Base-by-base conservation (phyloP, 2,888 invertebrate genomes). In the Lissonota sp. region DNA sequence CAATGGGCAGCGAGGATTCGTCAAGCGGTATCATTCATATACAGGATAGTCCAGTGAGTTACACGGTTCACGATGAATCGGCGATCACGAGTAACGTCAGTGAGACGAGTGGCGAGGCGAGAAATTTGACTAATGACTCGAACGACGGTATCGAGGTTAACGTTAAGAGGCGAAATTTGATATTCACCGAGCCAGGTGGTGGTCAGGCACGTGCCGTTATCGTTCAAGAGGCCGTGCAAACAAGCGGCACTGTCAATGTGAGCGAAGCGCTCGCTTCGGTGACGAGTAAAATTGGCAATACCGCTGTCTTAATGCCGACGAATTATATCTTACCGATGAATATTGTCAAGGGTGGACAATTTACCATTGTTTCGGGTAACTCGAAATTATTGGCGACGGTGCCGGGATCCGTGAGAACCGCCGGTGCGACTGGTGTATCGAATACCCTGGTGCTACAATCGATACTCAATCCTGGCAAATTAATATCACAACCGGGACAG, bases 1-100 rank as follows among this genome's bases (percentile, higher is more conserved):
- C 96, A 0, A 95, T 96, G 93, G 96, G 96, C 2, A 96, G 96
- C 78, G 96, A 96, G 90, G 96, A 96, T 87, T 96, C 96, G 87
- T 96, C 96, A 8, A 96, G 96, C 86, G 96, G 96, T 0, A 94
- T 91, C 0, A 89, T 88, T 0, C 92, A 90, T 6, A 86, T 92
- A 1, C 93, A 93, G 70, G 93, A 92, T 60, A 92, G 92, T 70
- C 93, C 93, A 2, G 92, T 92, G 0, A 92, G 93, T 0, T 92
- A 91, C 16, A 88, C 91, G 1, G 88, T 88, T 0, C 88, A 89
- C 10, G 93, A 93, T 37, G 92, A 92, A 51, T 84, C 87, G 39
- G 84, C 85, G 4, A 42, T 78, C 0, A 73, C 76, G 83, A 88
- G 77, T 10, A 83, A 83, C 5, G 70, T 75, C 5, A 83, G 87